phyloP scores from a whole-genome alignment of 2,113 vertebrate species.

The cat (Felis catus) region F.catus_Fca126_mat1.0 CM031419.1:83400501-83401000 shows the following conservation, averaged over 20 bases:
- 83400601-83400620: not conserved
- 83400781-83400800: no score
- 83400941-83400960: not conserved
- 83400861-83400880: no score
- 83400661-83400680: not conserved
- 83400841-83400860: no score
- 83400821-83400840: no score
- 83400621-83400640: not conserved
- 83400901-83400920: not conserved
- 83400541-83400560: not conserved
- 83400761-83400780: no score
- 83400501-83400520: not conserved
- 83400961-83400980: not conserved
- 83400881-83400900: no score
- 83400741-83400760: no score
- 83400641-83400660: not conserved
- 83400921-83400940: not conserved
- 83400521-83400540: not conserved
- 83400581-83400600: not conserved
- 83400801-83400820: no score
- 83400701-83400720: no score
- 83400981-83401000: not conserved
- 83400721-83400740: no score
- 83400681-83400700: not conserved
- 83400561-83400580: not conserved